Evolutionary conservation across 2,113 vertebrate species (phyloP), one percentile per base, ranked within the genome.

Genomic region (Chloropsis hardwickii): DNA sequence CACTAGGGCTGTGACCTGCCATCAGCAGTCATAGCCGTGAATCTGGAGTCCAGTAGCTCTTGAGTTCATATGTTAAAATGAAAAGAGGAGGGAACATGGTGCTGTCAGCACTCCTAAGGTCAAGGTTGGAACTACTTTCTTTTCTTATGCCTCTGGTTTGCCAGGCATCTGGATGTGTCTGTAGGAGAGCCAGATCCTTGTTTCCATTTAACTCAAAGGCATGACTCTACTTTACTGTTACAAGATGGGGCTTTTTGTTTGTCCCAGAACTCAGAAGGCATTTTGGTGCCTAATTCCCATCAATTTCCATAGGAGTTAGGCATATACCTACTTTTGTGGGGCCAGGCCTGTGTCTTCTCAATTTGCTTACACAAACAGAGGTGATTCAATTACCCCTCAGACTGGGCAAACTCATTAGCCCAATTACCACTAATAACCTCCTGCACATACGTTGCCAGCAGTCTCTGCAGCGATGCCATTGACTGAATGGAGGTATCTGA

Each of bases 391-490:
- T 95, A 95, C 81, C 81, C 84, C 84, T 85, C 33, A 57, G 88
- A 92, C 86, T 74, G 94, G 92, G 88, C 92, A 91, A 96, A 84
- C 88, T 95, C 62, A 92, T 91, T 87, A 85, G 45, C 73, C 74
- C 91, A 92, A 85, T 94, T 96, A 91, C 66, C 80, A 82, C 86
- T 95, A 92, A 91, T 89, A 92, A 79, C 84, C 87, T 94, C 80
- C 73, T 84, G 65, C 92, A 88, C 48, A 54, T 31, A 33, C 7
- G 0, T 79, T 84, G 80, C 88, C 84, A 94, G 86, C 80, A 81
- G 25, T 91, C 81, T 95, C 72, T 95, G 88, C 91, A 83, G 47
- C 40, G 83, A 29, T 92, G 83, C 92, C 60, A 4, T 10, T 81
- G 91, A 69, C 77, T 61, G 71, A 78, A 81, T 81, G 62, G 89